A percentile compares a stretch with the other conserved stretches of the same genome.
Evolutionary conservation across 2,888 invertebrate species (phyloP).

Genomic region (Quadriops clusia): DNA sequence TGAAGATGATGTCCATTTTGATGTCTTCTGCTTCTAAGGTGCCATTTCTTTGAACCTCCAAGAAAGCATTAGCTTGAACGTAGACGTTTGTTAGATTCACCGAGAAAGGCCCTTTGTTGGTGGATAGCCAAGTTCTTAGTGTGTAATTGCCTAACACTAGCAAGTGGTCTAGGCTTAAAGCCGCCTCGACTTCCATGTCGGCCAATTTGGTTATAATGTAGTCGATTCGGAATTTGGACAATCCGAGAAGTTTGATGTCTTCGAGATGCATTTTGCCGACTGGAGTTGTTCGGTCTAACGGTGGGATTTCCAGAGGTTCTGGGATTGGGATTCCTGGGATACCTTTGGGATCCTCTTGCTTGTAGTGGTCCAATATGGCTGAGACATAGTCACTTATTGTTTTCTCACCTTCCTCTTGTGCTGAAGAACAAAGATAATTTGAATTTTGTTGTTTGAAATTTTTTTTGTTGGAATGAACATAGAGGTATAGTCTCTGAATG

Average conservation of each 20-base stretch:
- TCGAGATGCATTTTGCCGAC: slow-evolving; percentile 59
- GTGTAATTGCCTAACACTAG: slow-evolving; percentile 66
- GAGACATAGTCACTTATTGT: slow-evolving; percentile 61
- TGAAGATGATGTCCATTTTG: slow-evolving; percentile 65
- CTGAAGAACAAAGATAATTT: no score
- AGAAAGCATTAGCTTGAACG: slow-evolving; percentile 53
- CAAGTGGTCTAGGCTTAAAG: slow-evolving; percentile 57
- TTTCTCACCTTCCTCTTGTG: slow-evolving; percentile 44
- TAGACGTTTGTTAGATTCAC: slow-evolving; percentile 61
- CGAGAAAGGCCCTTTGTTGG: slow-evolving; percentile 63
- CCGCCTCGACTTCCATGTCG: slow-evolving; percentile 63
- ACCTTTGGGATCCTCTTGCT: slow-evolving; percentile 67
- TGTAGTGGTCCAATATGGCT: slow-evolving; percentile 62
- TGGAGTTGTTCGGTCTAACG: slow-evolving; percentile 56
- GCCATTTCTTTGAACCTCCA: slow-evolving; percentile 64
- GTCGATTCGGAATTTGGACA: slow-evolving; percentile 66
- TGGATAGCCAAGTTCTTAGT: slow-evolving; percentile 54
- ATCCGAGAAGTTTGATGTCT: slow-evolving; percentile 58
- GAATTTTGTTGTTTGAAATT: no score
- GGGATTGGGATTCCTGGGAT: slow-evolving; percentile 69
- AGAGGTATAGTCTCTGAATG: no score
- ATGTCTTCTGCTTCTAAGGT: slow-evolving; percentile 67
- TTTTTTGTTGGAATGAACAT: no score
- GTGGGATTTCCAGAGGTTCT: slow-evolving; percentile 67
- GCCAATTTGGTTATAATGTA: slow-evolving; percentile 60